Conservation (phyloP, 2,113 vertebrate species). For the Sinocyclocheilus grahami region DNA sequence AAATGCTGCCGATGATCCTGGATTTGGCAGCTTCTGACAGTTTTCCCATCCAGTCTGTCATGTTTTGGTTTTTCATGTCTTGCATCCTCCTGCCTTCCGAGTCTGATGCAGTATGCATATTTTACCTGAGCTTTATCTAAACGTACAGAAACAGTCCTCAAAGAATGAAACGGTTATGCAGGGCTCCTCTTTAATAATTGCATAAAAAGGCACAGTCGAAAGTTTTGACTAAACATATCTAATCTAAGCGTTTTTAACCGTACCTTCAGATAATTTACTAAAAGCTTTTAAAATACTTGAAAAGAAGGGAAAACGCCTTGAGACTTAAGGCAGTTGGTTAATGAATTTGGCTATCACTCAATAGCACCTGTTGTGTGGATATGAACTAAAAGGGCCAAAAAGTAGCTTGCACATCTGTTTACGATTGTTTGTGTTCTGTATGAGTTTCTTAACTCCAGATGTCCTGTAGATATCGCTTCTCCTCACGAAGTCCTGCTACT, state of each 20-base stretch:
- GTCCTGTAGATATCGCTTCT: slow-evolving; percentile 90
- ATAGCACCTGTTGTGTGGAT: not conserved
- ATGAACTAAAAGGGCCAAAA: not conserved
- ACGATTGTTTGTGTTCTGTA: not conserved
- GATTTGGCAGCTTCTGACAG: slow-evolving; percentile 28
- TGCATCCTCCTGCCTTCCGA: not conserved
- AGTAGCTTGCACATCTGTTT: not conserved
- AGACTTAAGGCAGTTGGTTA: not conserved
- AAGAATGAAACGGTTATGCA: not conserved
- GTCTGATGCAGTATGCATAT: slow-evolving; percentile 27
- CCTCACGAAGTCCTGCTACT: slow-evolving; percentile 83
- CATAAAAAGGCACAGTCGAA: slow-evolving; percentile 24
- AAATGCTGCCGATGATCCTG: slow-evolving; percentile 1
- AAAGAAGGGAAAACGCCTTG: not conserved
- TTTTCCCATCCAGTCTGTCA: slow-evolving; percentile 29
- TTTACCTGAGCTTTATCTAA: slow-evolving; percentile 13
- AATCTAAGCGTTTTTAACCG: not conserved
- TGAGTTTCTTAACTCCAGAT: slow-evolving; percentile 84
- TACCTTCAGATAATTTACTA: slow-evolving; percentile 6
- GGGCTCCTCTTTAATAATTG: slow-evolving; percentile 6
- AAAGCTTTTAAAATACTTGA: not conserved
- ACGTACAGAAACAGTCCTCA: not conserved
- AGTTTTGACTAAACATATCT: not conserved
- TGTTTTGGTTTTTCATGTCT: slow-evolving; percentile 20
- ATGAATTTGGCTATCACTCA: slow-evolving; percentile 9